Conservation (phyloP, 2,113 vertebrate species). For the Colinus virginianus region DNA sequence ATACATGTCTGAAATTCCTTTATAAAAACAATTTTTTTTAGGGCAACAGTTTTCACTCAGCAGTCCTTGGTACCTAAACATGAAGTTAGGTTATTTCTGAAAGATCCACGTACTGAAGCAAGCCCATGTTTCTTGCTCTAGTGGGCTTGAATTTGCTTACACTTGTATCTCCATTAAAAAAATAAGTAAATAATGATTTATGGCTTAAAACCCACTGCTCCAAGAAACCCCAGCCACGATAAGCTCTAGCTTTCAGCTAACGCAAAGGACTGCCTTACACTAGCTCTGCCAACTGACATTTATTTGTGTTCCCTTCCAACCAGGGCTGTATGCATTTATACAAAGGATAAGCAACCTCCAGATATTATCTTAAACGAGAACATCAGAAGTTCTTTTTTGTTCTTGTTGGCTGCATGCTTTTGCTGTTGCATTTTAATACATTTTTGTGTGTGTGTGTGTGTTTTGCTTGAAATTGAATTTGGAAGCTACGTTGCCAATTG, state of each 20-base stretch:
- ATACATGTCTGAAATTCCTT: not conserved
- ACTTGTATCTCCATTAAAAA: not conserved
- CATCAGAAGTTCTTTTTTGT: not conserved
- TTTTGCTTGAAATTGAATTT: not conserved
- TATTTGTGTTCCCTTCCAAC: not conserved
- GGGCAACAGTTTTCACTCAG: not conserved
- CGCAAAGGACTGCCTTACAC: not conserved
- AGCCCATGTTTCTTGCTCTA: rapidly evolving
- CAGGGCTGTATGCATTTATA: not conserved
- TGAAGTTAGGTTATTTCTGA: not conserved
- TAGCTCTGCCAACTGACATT: not conserved
- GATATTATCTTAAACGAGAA: not conserved
- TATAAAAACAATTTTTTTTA: not conserved
- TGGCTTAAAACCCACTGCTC: not conserved
- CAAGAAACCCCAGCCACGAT: not conserved
- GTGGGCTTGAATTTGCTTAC: not conserved
- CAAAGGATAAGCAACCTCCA: not conserved
- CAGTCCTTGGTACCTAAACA: not conserved
- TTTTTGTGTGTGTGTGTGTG: not conserved
- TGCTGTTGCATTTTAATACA: conserved; percentile 2
- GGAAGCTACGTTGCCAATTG: not conserved
- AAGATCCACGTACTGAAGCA: not conserved
- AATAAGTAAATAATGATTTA: not conserved
- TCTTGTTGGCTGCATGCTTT: not conserved
- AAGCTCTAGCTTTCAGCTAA: conserved; percentile 14